Percentiles rank a stretch among this genome's conserved stretches.
phyloP scores from a whole-genome alignment of 2,797 vertebrate species.

The Potorous gilbertii region DNA sequence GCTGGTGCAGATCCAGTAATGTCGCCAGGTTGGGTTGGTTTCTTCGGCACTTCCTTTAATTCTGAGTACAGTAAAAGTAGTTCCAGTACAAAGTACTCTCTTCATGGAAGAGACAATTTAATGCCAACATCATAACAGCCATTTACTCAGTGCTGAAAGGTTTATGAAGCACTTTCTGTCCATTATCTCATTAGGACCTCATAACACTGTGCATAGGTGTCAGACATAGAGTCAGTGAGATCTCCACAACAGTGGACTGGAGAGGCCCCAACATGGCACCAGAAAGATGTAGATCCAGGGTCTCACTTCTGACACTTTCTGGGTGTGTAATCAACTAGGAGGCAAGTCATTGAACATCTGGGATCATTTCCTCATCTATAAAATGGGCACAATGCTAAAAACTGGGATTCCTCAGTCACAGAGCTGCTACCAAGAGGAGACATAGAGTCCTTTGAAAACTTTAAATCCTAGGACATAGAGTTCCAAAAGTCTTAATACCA shows the following conservation, averaged over 20 bases:
- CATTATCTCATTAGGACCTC: not conserved
- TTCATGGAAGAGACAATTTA: not conserved
- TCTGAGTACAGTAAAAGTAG: not conserved
- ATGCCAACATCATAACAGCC: not conserved
- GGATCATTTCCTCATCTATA: not conserved
- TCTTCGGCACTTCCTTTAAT: slow-evolving; percentile 12
- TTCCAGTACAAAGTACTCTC: not conserved
- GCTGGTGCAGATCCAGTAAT: not conserved
- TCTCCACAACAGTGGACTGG: not conserved
- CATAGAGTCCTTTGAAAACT: not conserved
- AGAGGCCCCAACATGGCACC: not conserved
- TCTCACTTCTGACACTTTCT: not conserved
- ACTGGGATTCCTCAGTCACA: not conserved
- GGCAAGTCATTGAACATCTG: not conserved
- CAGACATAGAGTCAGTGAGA: not conserved
- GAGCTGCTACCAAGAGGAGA: not conserved
- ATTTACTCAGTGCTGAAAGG: not conserved
- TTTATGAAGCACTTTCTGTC: not conserved
- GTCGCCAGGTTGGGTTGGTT: not conserved
- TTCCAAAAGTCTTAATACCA: not conserved
- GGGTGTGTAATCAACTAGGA: not conserved
- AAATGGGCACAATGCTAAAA: not conserved
- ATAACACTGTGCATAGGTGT: not conserved
- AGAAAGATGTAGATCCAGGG: not conserved
- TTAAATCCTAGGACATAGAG: not conserved